Base-by-base conservation (phyloP, 2,113 vertebrate genomes). In the Rutilus rutilus region DNA sequence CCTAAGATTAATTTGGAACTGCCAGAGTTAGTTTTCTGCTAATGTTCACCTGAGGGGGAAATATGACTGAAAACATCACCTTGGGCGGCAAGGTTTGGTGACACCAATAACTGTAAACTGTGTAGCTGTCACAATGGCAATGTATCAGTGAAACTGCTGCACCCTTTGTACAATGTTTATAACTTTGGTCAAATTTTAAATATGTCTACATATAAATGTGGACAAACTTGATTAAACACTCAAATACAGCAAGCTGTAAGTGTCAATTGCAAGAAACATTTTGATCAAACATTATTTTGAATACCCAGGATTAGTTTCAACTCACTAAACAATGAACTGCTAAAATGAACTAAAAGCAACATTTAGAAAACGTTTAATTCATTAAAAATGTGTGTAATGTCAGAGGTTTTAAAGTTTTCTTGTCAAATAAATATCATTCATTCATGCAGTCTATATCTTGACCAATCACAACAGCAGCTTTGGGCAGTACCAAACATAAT, bases 21-120 rank as follows among this genome's bases (percentile, higher is more conserved):
- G 62, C 17, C 64, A 54, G 62, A 82, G 62, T 67, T 52, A 36
- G 45, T 69, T 69, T 67, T 69, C 64, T 67, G 11, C 42, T 69
- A 82, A 82, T 82, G 62, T 82, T 82, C 27, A 82, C 79, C 62
- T 82, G 23, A 80, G 36, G 78, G 59, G 23, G 12, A 36, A 2
- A 80, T 19, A 62, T 62, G 57, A 45, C 78, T 64, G 79, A 69
- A 69, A 67, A 69, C 60, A 52, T 67, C 42, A n/a, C 80, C 80
- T 69, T 69, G 62, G 80, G 62, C 45, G 1, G 62, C 64, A 15
- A 7, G 64, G 42, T 33, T 54, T 52, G 62, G 33, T 52, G 47
- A 82, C 62, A 69, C 75, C 25, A 23, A 54, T 54, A 77, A 77
- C 73, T 75, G 59, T 82, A 69, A 82, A 82, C 80, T 69, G 62